phyloP scores from a whole-genome alignment of 2,797 vertebrate species.

The Saxicola maurus region DNA sequence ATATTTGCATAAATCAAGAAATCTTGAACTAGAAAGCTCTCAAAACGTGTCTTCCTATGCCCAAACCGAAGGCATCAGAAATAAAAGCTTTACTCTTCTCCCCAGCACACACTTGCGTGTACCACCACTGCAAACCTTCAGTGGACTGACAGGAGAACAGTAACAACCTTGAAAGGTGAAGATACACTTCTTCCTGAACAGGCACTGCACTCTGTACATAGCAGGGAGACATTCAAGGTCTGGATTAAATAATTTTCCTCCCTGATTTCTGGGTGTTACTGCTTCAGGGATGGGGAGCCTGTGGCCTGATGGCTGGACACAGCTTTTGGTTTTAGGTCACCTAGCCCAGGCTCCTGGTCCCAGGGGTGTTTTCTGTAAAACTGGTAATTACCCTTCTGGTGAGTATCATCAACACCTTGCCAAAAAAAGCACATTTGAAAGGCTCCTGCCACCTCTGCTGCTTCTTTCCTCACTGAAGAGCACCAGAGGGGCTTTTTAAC shows the following conservation, averaged over 20 bases:
- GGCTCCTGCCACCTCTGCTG: neutral
- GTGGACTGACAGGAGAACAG: neutral
- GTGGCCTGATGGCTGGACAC: neutral
- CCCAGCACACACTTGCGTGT: accelerated
- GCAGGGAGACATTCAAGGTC: neutral
- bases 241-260: neutral
- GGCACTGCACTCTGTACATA: accelerated
- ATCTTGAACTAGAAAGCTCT: neutral
- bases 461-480: neutral
- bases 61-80: neutral
- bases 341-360: neutral
- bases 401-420: accelerated
- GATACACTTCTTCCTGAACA: neutral
- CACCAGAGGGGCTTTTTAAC: neutral
- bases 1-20: neutral
- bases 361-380: neutral
- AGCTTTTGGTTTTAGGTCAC: neutral
- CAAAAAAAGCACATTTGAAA: neutral
- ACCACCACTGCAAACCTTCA: neutral
- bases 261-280: neutral
- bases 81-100: neutral
- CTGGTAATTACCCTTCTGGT: neutral
- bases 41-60: neutral
- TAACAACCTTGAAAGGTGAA: neutral
- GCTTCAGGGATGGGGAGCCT: neutral